phyloP scores from a whole-genome alignment of 2,113 vertebrate species.

The Camarhynchus parvulus region DNA sequence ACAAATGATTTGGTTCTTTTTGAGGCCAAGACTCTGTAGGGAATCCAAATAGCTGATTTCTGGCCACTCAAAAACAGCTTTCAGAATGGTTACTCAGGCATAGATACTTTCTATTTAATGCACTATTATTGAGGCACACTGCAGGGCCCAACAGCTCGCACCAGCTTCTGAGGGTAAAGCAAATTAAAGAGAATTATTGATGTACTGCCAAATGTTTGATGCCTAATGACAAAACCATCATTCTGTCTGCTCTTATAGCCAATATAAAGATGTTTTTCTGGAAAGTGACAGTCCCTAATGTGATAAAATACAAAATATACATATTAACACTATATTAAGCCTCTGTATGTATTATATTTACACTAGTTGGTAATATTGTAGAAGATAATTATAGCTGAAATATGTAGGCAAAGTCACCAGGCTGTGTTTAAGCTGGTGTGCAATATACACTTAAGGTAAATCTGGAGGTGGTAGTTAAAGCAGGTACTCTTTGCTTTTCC shows the following conservation, averaged over 20 bases:
- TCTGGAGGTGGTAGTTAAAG: neutral
- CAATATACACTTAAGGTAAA: neutral
- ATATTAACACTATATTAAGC: neutral
- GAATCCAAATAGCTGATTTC: constrained; percentile 43
- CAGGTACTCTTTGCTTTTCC: neutral
- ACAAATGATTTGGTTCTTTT: constrained; percentile 44
- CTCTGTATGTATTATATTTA: neutral
- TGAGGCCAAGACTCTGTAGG: constrained; percentile 34
- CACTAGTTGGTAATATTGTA: neutral
- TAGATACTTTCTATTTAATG: constrained; percentile 55
- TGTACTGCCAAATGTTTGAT: constrained; percentile 87
- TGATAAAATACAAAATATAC: neutral
- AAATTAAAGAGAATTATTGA: constrained; percentile 94
- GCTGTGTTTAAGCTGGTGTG: neutral
- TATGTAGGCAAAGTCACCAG: neutral
- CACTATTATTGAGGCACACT: constrained; percentile 37
- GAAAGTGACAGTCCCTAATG: neutral
- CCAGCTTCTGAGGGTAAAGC: constrained; percentile 83
- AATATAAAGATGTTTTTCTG: constrained; percentile 78
- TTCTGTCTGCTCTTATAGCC: constrained; percentile 80
- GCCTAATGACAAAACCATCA: constrained; percentile 87
- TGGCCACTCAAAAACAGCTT: constrained; percentile 18
- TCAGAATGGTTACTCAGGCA: constrained; percentile 53
- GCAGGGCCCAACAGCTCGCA: constrained; percentile 46
- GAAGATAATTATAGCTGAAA: neutral